Base-by-base conservation (phyloP, 1,140 invertebrate species). In the Diorhabda sublineata region DNA sequence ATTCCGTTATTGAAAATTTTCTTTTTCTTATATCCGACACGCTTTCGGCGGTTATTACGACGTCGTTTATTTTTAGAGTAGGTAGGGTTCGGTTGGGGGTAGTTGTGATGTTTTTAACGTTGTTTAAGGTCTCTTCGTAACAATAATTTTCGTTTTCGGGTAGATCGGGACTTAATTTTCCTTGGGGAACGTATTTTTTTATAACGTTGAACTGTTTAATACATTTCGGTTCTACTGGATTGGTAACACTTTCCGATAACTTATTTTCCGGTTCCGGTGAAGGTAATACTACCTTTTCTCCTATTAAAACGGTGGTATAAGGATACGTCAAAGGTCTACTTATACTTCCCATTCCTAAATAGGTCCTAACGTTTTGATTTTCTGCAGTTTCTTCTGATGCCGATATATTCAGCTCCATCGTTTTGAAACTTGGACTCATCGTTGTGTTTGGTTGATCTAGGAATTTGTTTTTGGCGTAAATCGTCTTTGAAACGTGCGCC, bases 401-500 rank as follows among this genome's bases (percentile, higher is more conserved):
- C 26, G 58, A 45, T 2, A 58, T 9, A n/a, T 59, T 45, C 3
- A 65, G 67, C 26, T 72, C 69, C n/a, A 42, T 69, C 11, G 72
- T 63, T 62, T 58, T 69, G 43, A 64, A 64, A 64, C 63, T 47
- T 7, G 56, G 71, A 43, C 69, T 74, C 9, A 69, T 66, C 47
- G 47, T 8, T 52, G 47, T 52, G n/a, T 52, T 52, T 52, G 6
- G 47, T 58, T 79, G 72, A 67, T 81, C 80, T 7, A 81, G 59
- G 41, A 80, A 76, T 64, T 80, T 80, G 68, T 81, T 81, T 76
- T 80, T 80, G 0, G 77, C 78, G 66, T 78, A 80, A 69, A 77
- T 80, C 41, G 76, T 75, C 56, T 81, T 79, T 5, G 75, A 72
- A 2, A 80, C 76, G 60, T 80, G 76, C 0, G 86, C 59, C 82